Evolutionary conservation across 2,113 vertebrate species (phyloP).

Genomic region (Aphyosemion australe): DNA sequence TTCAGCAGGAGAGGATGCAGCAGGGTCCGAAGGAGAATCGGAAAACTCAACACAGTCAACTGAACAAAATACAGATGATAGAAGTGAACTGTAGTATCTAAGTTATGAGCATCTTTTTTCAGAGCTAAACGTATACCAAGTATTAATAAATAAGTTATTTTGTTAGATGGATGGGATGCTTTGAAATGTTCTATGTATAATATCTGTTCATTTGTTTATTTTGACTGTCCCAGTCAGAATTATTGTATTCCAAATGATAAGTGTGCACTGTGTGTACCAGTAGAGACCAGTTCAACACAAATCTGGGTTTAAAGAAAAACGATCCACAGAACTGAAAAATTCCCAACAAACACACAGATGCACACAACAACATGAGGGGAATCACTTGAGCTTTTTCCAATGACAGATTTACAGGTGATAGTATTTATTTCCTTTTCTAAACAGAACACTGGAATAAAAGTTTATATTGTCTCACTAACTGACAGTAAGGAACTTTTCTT

Average conservation of each 20-base stretch:
- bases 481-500: no score
- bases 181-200: background rate
- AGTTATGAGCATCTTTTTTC: background rate
- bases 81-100: background rate
- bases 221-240: background rate
- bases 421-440: no score
- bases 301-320: background rate
- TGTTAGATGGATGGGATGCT: background rate
- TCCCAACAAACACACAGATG: background rate
- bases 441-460: no score
- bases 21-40: conserved; percentile 22
- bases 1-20: background rate
- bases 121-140: no score
- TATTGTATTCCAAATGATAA: background rate
- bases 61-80: conserved; percentile 19
- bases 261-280: background rate
- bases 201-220: background rate
- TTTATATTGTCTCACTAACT: no score
- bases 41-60: conserved; percentile 9
- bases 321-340: background rate
- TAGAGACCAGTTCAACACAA: background rate
- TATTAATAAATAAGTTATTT: no score
- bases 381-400: no score
- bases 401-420: no score
- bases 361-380: background rate